A percentile compares a stretch with the other conserved stretches of the same genome.
These are phyloP conservation scores for Ephialtes manifestator DNA, from an alignment of 2,888 invertebrate species.

Conservation along the genomic window DNA sequence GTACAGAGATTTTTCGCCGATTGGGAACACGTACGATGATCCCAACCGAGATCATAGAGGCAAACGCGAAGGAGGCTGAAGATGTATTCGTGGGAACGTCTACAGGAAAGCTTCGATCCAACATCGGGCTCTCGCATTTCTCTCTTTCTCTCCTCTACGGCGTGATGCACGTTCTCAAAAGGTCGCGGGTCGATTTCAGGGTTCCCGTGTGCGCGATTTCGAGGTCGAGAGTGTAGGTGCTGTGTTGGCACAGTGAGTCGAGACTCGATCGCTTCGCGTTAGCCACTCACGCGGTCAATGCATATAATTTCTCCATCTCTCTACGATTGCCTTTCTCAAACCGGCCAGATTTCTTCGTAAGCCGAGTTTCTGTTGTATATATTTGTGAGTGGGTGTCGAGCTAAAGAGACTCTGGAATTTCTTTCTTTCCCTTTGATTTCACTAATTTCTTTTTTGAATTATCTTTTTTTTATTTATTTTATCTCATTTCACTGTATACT, in stretches of 20 bases:
- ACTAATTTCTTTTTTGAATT: neutral
- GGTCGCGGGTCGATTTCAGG: constrained; percentile 77
- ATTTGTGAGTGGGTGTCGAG: neutral
- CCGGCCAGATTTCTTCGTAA: constrained; percentile 19
- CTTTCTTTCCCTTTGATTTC: no score
- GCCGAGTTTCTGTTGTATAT: neutral
- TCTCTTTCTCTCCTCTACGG: neutral
- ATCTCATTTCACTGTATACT: no score
- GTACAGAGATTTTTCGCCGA: constrained; percentile 15
- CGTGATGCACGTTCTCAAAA: constrained; percentile 78
- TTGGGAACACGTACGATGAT: constrained; percentile 24
- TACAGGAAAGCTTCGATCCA: neutral
- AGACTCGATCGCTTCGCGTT: neutral
- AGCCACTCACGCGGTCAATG: constrained; percentile 17
- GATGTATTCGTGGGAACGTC: constrained; percentile 47
- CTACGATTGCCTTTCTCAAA: constrained; percentile 34
- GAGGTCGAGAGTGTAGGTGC: constrained; percentile 71
- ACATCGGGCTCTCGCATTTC: constrained; percentile 19
- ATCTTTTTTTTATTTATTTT: neutral
- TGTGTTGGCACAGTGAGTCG: neutral
- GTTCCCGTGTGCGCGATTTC: constrained; percentile 74
- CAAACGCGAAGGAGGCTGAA: neutral
- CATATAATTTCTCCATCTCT: constrained; percentile 59
- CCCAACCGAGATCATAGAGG: neutral
- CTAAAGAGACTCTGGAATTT: neutral